Percentiles rank a stretch among this genome's conserved stretches.
Evolutionary conservation across 1,140 invertebrate genomes (phyloP).

Genomic region (Drosophila willistoni): DNA sequence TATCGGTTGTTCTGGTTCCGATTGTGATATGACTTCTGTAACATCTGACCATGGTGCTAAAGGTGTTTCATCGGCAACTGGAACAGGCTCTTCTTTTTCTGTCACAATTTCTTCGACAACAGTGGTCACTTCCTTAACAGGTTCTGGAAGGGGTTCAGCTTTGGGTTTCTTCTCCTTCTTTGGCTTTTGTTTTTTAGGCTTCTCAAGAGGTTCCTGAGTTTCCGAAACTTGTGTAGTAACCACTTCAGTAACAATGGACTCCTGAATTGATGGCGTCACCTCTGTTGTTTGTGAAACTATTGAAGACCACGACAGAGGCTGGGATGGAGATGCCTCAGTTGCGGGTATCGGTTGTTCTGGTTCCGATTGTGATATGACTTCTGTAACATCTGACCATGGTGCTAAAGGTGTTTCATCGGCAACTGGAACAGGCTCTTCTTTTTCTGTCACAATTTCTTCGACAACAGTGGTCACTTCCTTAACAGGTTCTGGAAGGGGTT

Average conservation of each 20-base stretch:
- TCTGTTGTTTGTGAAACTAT: constrained; percentile 9
- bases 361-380: not conserved
- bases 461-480: not conserved
- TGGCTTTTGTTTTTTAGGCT: constrained; percentile 23
- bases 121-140: not conserved
- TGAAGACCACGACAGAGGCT: constrained; percentile 1
- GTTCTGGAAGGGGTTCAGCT: constrained; percentile 1
- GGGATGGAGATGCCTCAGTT: not conserved
- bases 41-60: constrained; percentile 21
- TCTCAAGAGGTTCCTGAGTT: not conserved
- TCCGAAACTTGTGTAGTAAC: constrained; percentile 4
- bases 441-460: not conserved
- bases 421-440: too few relatives aligned
- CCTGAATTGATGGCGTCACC: not conserved
- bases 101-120: not conserved
- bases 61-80: not conserved
- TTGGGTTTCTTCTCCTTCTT: constrained; percentile 43
- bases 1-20: not conserved
- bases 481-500: too few relatives aligned
- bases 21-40: not conserved
- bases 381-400: constrained; percentile 2
- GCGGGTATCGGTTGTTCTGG: not conserved
- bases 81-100: not conserved
- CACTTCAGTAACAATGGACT: not conserved
- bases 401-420: constrained; percentile 1